Conservation (phyloP, 2,888 invertebrate genomes). For the Noctua pronuba region DNA sequence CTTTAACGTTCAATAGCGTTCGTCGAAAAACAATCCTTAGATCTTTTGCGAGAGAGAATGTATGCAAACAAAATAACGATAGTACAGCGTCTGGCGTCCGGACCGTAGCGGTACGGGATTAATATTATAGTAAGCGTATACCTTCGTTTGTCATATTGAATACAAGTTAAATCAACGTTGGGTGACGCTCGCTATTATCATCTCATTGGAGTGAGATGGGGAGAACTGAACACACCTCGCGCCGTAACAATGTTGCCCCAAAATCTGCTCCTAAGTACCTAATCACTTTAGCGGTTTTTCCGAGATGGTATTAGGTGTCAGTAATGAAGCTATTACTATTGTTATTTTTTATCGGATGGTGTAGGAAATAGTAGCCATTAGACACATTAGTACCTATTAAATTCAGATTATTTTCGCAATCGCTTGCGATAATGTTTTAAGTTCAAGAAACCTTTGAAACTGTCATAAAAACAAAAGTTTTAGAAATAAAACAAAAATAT, state of each 20-base stretch:
- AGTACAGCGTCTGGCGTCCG: background rate
- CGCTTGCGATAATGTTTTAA: no score
- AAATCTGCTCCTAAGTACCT: slow-evolving; percentile 22
- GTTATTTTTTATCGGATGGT: background rate
- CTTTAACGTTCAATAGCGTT: background rate
- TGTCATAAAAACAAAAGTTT: background rate
- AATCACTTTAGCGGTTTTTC: slow-evolving; percentile 18
- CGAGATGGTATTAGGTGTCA: slow-evolving; percentile 8
- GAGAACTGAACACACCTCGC: background rate
- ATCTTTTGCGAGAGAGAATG: slow-evolving; percentile 10
- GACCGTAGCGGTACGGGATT: slow-evolving; percentile 15
- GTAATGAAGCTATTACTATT: background rate
- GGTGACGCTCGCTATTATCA: slow-evolving; percentile 19
- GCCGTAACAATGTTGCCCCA: background rate
- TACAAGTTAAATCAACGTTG: slow-evolving; percentile 32
- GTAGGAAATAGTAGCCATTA: no score
- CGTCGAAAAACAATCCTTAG: slow-evolving; percentile 11
- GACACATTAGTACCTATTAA: background rate
- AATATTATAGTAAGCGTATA: slow-evolving; percentile 30
- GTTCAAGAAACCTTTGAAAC: background rate
- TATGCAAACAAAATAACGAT: slow-evolving; percentile 7
- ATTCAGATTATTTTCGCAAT: background rate
- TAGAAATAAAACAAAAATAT: background rate
- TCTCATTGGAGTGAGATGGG: slow-evolving; percentile 4
- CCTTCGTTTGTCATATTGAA: slow-evolving; percentile 40